Evolutionary conservation across 2,797 vertebrate species (phyloP), one percentile per base, ranked within the genome.

Genomic region (Argentina silus): DNA sequence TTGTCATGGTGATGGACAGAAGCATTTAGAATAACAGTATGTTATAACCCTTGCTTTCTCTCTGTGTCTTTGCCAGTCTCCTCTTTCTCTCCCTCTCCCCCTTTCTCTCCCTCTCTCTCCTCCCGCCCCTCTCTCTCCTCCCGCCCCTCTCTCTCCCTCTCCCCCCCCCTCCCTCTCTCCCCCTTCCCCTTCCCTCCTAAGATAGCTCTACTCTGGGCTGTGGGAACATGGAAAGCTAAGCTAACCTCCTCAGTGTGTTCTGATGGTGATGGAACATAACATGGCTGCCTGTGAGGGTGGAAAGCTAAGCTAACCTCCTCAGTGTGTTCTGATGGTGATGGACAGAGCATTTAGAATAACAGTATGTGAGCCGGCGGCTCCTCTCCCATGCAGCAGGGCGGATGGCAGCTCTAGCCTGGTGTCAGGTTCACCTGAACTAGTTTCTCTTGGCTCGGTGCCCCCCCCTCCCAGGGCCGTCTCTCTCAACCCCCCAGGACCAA

Each of bases 401-500:
- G 73, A 82, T 81, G 75, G 17, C 77, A 77, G 75, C 71, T 76
- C 79, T 55, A 12, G 64, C 72, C 55, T 47, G 76, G 76, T 79
- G 71, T 87, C 82, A 70, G 67, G 70, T 83, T 80, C 48, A 80
- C 64, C 74, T 78, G 76, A 66, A 73, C 43, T 59, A 69, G 64
- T 66, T 73, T 47, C 36, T 67, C 43, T 84, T 89, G 86, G 88
- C 84, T 64, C 2, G 19, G 64, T 62, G 80, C 78, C 70, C 63
- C 21, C 55, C 12, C 12, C 63, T 21, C 57, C 14, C 12, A 62
- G 74, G 79, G 78, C 72, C 82, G 81, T 53, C 75, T 74, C 77
- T 36, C 61, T 45, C 17, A 72, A n/a, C 12, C 21, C 67, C 48
- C n/a, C 56, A 10, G 17, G 17, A 14, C 55, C 42, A 51, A 27